A percentile compares a stretch with the other conserved stretches of the same genome.
Conservation (phyloP, 2,113 vertebrate genomes). For the Calyptommatus sinebrachiatus region DNA sequence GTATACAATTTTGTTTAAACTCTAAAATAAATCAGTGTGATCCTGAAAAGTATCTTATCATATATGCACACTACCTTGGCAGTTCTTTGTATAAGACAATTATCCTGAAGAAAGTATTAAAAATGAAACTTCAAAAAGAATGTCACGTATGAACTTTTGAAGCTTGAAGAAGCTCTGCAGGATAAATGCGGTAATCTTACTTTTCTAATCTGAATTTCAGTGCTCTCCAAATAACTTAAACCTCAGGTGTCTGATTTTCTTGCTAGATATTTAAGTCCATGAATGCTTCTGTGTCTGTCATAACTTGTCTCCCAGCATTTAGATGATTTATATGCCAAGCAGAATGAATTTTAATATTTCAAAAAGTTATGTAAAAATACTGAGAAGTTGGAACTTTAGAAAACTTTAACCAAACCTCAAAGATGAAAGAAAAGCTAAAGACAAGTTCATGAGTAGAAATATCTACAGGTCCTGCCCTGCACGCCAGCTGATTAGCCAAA, state of each 20-base stretch:
- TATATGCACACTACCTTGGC: neutral
- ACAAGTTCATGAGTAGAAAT: neutral
- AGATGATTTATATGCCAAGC: neutral
- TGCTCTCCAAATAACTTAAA: neutral
- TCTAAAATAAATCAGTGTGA: neutral
- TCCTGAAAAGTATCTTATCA: neutral
- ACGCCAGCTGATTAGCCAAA: no score
- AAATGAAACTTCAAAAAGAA: constrained; percentile 19
- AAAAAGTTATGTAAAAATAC: constrained; percentile 3
- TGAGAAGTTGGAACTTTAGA: neutral
- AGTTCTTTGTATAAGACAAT: neutral
- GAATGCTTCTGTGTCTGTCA: neutral
- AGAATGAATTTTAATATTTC: constrained; percentile 14
- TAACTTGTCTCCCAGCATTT: neutral
- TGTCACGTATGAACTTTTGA: constrained; percentile 14
- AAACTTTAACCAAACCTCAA: constrained; percentile 5
- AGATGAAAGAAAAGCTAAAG: neutral
- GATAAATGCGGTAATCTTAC: neutral
- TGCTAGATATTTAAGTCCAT: constrained; percentile 9
- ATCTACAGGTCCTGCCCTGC: neutral
- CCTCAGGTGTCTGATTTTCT: neutral
- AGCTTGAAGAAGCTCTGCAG: neutral
- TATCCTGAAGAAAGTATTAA: neutral
- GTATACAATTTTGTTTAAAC: neutral
- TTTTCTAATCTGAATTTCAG: neutral